Evolutionary conservation across 2,797 vertebrate species (phyloP).

Genomic region (Urosaurus nigricauda): DNA sequence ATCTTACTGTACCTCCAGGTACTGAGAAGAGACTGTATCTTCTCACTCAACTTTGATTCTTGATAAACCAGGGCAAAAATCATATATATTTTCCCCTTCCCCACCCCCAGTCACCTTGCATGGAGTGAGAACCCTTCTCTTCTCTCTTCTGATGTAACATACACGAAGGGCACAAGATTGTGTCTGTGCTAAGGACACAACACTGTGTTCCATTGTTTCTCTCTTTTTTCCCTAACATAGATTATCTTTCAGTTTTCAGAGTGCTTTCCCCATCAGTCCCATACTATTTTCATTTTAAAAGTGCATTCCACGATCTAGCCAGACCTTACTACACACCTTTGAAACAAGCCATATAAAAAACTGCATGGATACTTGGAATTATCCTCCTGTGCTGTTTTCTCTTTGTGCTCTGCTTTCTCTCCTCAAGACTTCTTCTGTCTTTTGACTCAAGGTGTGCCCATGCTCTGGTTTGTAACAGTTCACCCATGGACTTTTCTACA

Average conservation of each 20-base stretch:
- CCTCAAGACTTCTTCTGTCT: neutral
- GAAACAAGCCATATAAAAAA: constrained; percentile 42
- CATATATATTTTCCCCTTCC: neutral
- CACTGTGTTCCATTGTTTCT: neutral
- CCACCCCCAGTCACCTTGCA: neutral
- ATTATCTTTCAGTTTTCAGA: neutral
- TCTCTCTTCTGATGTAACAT: constrained; percentile 12
- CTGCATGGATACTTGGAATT: constrained; percentile 27
- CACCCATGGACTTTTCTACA: constrained; percentile 3
- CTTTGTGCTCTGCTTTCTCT: constrained; percentile 21
- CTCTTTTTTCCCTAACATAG: neutral
- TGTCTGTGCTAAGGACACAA: neutral
- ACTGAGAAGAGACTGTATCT: neutral
- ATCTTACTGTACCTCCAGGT: neutral
- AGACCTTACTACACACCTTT: constrained; percentile 17
- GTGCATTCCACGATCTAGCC: constrained; percentile 1
- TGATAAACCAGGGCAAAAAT: constrained; percentile 31
- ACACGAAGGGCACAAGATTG: neutral
- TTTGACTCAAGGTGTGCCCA: constrained; percentile 3
- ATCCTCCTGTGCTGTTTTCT: neutral
- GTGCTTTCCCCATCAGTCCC: neutral
- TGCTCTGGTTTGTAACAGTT: constrained; percentile 14
- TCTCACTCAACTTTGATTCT: constrained; percentile 9
- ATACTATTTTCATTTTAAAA: neutral
- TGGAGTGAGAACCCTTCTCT: neutral